phyloP scores from a whole-genome alignment of 2,888 invertebrate genomes.

The Dastarcus helophoroides region DNA sequence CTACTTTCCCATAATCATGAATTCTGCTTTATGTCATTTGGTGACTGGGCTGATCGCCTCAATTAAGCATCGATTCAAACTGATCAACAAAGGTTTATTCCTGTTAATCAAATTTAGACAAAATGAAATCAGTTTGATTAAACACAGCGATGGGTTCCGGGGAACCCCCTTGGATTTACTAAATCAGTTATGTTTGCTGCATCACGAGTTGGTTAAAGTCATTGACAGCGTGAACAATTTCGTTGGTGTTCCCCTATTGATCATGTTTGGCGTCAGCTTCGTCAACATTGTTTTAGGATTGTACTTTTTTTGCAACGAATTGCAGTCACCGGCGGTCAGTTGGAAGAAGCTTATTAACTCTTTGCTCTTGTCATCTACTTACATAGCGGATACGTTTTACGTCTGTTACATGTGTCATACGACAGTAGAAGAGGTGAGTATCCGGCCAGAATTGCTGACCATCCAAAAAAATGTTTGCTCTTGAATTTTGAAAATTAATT shows the following conservation, averaged over 20 bases:
- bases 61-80: too few relatives aligned
- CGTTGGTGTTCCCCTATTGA: conserved; percentile 19
- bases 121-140: too few relatives aligned
- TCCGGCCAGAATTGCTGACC: too few relatives aligned
- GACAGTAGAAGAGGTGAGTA: conserved; percentile 22
- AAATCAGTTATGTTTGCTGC: conserved; percentile 15
- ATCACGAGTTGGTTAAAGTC: conserved; percentile 21
- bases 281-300: conserved; percentile 20
- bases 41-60: too few relatives aligned
- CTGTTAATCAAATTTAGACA: too few relatives aligned
- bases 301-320: conserved; percentile 11
- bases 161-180: not conserved
- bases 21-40: too few relatives aligned
- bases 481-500: too few relatives aligned
- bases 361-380: conserved; percentile 7
- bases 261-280: conserved; percentile 20
- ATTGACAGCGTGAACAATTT: conserved; percentile 17
- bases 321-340: not conserved
- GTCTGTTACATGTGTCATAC: conserved; percentile 22
- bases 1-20: too few relatives aligned
- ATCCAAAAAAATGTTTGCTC: too few relatives aligned
- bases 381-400: conserved; percentile 18
- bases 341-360: conserved; percentile 4
- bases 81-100: too few relatives aligned
- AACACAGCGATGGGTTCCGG: too few relatives aligned